Evolutionary conservation across 1,140 invertebrate genomes (phyloP).

Genomic region (Drosophila insularis): DNA sequence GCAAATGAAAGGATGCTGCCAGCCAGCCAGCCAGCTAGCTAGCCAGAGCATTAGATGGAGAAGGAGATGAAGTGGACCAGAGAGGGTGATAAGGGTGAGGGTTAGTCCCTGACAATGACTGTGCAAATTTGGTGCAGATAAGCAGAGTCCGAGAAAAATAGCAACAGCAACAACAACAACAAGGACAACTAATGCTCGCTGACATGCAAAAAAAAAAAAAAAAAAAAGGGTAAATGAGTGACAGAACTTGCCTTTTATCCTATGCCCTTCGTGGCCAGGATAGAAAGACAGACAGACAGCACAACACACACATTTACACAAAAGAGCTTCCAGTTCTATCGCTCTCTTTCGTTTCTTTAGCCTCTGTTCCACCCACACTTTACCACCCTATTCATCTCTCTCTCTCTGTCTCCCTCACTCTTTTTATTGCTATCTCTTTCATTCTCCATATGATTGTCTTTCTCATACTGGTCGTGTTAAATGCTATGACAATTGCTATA

Average conservation of each 20-base stretch:
- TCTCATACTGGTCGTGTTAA: constrained; percentile 59
- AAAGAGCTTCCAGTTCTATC: constrained; percentile 33
- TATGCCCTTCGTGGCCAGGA: constrained; percentile 2
- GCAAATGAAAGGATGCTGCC: constrained; percentile 49
- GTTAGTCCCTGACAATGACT: constrained; percentile 67
- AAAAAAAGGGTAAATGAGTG: constrained; percentile 73
- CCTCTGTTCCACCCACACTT: too few species aligned
- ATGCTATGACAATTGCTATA: constrained; percentile 81
- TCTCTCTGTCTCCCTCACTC: not conserved
- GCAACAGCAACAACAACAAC: constrained; percentile 26
- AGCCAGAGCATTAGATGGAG: not conserved
- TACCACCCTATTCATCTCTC: not conserved
- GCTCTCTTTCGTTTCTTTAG: too few species aligned
- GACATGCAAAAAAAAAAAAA: constrained; percentile 63
- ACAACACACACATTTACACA: constrained; percentile 14
- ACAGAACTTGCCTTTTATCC: constrained; percentile 49
- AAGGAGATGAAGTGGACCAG: constrained; percentile 17
- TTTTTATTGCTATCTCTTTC: constrained; percentile 3
- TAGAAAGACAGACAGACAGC: constrained; percentile 15
- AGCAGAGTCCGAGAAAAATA: constrained; percentile 68
- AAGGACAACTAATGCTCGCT: constrained; percentile 74
- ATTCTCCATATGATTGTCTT: constrained; percentile 27
- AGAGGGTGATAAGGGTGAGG: constrained; percentile 21
- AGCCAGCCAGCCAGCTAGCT: not conserved
- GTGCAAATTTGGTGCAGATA: constrained; percentile 78